Percentiles rank a stretch among this genome's conserved stretches.
Evolutionary conservation across 2,888 invertebrate species (phyloP).

Genomic region (Troglohyphantes excavatus): DNA sequence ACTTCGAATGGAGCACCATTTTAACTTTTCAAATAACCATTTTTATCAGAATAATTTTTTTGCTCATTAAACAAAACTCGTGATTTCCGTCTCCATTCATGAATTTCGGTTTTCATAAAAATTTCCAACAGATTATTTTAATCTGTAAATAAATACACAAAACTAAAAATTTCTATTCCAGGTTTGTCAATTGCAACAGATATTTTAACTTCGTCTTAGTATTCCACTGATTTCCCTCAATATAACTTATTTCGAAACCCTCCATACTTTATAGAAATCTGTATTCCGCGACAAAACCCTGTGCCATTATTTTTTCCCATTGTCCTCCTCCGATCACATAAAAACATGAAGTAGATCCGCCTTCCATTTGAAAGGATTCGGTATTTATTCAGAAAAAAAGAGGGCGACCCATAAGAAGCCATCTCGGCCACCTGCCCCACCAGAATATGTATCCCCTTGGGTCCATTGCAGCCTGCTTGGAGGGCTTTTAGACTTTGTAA

Average conservation of each 20-base stretch:
- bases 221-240: too few relatives aligned
- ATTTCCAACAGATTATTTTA: too few relatives aligned
- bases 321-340: constrained; percentile 15
- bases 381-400: constrained; percentile 27
- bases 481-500: neutral
- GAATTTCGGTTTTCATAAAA: too few relatives aligned
- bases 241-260: neutral
- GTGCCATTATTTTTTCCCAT: neutral
- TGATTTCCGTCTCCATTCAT: too few relatives aligned
- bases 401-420: neutral
- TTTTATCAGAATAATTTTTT: too few relatives aligned
- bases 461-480: constrained; percentile 10
- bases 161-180: too few relatives aligned
- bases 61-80: too few relatives aligned
- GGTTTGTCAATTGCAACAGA: too few relatives aligned
- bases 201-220: too few relatives aligned
- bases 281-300: neutral
- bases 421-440: constrained; percentile 54
- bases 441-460: constrained; percentile 19
- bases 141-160: too few relatives aligned
- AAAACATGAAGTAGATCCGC: constrained; percentile 31
- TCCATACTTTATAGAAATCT: neutral
- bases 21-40: too few relatives aligned
- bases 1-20: too few relatives aligned
- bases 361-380: constrained; percentile 22